Percentiles rank a stretch among this genome's conserved stretches.
These are phyloP conservation scores for Phymastichus coffea DNA, from an alignment of 1,140 invertebrate genomes.

Conservation along the genomic window DNA sequence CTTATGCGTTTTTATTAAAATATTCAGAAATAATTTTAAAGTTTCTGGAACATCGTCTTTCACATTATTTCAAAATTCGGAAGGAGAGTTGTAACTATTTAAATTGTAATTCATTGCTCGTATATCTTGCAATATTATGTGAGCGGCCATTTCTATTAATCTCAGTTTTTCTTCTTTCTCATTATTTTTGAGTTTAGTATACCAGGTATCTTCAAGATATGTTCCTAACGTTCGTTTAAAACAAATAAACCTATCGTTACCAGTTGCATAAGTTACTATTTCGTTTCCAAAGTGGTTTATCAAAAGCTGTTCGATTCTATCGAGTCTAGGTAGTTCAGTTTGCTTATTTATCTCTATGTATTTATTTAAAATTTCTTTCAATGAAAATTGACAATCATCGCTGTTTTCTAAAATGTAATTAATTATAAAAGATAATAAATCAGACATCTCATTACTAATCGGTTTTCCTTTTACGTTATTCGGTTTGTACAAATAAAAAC, in stretches of 20 bases:
- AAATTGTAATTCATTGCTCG: slow-evolving; percentile 27
- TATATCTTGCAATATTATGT: slow-evolving; percentile 38
- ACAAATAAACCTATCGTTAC: neutral
- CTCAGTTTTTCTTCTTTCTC: slow-evolving; percentile 19
- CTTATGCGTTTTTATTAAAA: no score
- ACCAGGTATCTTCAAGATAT: no score
- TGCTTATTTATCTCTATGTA: neutral
- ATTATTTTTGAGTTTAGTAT: slow-evolving; percentile 10
- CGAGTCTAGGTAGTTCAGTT: neutral
- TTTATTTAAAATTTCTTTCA: slow-evolving; percentile 6
- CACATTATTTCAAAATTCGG: slow-evolving; percentile 10
- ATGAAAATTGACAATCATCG: slow-evolving; percentile 13
- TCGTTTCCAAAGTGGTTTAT: neutral
- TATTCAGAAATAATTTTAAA: no score
- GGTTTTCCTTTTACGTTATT: neutral
- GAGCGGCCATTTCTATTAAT: slow-evolving; percentile 32
- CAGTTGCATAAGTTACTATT: neutral
- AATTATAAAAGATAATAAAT: neutral
- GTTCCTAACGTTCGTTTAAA: slow-evolving; percentile 19
- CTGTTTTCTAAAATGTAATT: slow-evolving; percentile 4
- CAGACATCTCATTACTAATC: neutral
- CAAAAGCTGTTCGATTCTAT: neutral
- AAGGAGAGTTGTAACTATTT: no score
- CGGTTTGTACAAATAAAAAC: neutral
- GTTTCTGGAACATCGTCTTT: slow-evolving; percentile 7